Percentiles rank a stretch among this genome's conserved stretches.
Conservation (phyloP, 2,888 invertebrate species). For the Calliphora vomitoria region DNA sequence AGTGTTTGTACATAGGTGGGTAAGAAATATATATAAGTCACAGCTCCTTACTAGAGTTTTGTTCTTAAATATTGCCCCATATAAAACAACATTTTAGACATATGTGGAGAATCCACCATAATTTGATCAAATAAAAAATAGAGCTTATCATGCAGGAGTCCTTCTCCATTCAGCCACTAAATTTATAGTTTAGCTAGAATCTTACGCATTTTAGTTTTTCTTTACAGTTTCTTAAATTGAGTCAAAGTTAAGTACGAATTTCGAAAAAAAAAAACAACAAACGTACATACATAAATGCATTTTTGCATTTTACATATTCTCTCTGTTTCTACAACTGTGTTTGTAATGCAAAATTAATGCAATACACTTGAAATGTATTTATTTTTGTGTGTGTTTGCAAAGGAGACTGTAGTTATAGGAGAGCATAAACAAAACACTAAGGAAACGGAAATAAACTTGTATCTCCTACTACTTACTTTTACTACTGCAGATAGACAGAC, state of each 20-base stretch:
- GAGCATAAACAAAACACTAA: constrained; percentile 39
- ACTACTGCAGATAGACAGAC: not conserved
- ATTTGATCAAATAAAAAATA: too few species aligned
- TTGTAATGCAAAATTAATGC: constrained; percentile 67
- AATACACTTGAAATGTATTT: constrained; percentile 51
- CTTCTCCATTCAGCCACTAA: constrained; percentile 15
- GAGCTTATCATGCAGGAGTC: too few species aligned
- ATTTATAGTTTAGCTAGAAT: constrained; percentile 14
- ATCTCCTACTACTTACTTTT: constrained; percentile 34
- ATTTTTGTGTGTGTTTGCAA: not conserved
- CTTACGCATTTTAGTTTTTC: constrained; percentile 34
- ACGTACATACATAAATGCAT: not conserved
- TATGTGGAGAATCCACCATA: too few species aligned
- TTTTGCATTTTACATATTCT: constrained; percentile 19
- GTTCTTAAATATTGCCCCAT: too few species aligned
- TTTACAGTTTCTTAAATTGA: constrained; percentile 44
- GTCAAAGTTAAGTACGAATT: constrained; percentile 47
- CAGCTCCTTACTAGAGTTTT: too few species aligned
- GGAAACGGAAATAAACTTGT: constrained; percentile 66
- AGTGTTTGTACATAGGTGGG: not conserved
- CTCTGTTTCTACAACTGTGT: constrained; percentile 8
- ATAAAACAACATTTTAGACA: too few species aligned
- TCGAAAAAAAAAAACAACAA: constrained; percentile 34
- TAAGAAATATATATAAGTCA: too few species aligned
- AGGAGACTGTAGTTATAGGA: not conserved